Base-by-base conservation (phyloP, 2,888 invertebrate species). In the Acleris cristana region DNA sequence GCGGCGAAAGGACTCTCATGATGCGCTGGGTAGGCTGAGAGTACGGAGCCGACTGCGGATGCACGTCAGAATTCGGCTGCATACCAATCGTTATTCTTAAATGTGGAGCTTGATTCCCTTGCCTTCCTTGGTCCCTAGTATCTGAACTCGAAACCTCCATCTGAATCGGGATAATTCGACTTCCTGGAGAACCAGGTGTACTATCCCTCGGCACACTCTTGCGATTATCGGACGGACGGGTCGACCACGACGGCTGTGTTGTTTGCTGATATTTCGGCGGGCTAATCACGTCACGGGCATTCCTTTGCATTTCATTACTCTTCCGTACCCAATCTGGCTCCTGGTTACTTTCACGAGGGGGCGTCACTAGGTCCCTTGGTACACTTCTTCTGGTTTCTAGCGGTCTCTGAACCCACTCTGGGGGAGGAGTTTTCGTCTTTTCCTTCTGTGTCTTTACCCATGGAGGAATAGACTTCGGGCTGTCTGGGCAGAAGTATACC, bases 101-200 rank as follows among this genome's bases (percentile, higher is more conserved):
- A 40, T 91, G 90, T 40, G 88, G 91, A 57, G 86, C 85, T 14
- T 85, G 83, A 30, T 83, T 79, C 21, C 81, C 82, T 69, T 83
- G 82, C 62, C 81, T 80, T n/a, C 76, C 73, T 51, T 85, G 80
- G 70, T 89, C 84, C 70, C 83, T 83, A 0, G 85, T 78, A 34
- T 92, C 90, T 16, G 85, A 85, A 63, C 81, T 85, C 0, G 87
- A 83, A 0, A 88, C 94, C 80, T 96, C 96, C 79, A 96, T 92
- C 79, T 95, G 95, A 69, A 96, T 94, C 0, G 96, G 96, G 76
- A 96, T 94, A 59, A 95, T 89, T 71, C 94, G 93, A 64, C 89
- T 85, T 58, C 93, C 90, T 30, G 80, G 79, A 69, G 83, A 80
- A 61, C 73, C 80, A 3, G 84, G 81, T 14, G 72, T 79, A 54